Evolutionary conservation across 2,113 vertebrate species (phyloP).

Genomic region (Meleagris gallopavo): DNA sequence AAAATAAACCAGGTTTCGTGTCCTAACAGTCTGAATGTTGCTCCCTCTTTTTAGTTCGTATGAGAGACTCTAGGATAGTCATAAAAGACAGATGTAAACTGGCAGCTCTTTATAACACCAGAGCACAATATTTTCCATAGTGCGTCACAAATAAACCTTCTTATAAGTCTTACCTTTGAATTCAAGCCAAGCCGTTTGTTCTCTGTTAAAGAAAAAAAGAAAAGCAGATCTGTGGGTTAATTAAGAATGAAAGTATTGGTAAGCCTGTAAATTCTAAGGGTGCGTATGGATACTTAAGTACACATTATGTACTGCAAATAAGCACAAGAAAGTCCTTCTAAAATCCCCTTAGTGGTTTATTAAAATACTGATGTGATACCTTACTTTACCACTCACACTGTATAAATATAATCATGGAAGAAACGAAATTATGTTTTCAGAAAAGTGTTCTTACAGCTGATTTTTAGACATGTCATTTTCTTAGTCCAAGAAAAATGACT

Average conservation of each 20-base stretch:
- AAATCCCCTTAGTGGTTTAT: background rate
- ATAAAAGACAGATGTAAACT: background rate
- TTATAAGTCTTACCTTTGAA: conserved; percentile 72
- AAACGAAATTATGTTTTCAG: background rate
- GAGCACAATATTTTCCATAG: background rate
- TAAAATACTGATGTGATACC: background rate
- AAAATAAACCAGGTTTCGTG: background rate
- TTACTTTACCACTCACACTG: background rate
- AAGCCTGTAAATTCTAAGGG: background rate
- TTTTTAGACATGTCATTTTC: background rate
- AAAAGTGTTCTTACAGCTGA: background rate
- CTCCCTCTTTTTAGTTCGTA: background rate
- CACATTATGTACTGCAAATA: background rate
- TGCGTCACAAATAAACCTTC: background rate
- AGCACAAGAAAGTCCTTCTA: background rate
- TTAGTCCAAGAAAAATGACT: background rate
- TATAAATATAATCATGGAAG: background rate
- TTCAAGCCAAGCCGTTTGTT: conserved; percentile 27
- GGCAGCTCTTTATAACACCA: background rate
- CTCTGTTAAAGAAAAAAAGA: conserved; percentile 67
- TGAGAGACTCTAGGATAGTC: background rate
- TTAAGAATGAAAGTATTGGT: background rate
- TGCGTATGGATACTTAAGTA: background rate
- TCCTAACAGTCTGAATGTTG: background rate
- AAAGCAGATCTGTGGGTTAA: conserved; percentile 3